phyloP scores from a whole-genome alignment of 1,140 invertebrate species.

The Plodia interpunctella region DNA sequence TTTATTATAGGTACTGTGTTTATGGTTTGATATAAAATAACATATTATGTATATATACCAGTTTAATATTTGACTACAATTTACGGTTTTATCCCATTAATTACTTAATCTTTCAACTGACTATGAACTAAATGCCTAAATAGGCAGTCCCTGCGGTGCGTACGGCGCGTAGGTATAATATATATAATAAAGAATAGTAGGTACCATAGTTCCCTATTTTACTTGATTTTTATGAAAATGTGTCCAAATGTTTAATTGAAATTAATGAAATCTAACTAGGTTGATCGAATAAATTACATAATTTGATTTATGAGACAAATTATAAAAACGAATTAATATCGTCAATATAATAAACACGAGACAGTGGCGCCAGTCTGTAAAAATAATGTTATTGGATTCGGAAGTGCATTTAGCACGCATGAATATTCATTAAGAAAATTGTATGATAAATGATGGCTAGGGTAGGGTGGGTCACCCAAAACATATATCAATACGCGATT shows the following conservation, averaged over 20 bases:
- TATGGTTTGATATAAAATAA: too few relatives aligned
- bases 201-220: background rate
- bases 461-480: conserved; percentile 13
- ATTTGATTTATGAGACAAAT: background rate
- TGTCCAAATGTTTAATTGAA: background rate
- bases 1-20: too few relatives aligned
- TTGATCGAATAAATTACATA: background rate
- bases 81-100: too few relatives aligned
- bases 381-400: conserved; percentile 16
- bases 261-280: conserved; percentile 7
- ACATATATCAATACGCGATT: conserved; percentile 18
- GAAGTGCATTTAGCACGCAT: conserved; percentile 24
- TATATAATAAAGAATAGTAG: too few relatives aligned
- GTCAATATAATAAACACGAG: conserved; percentile 10
- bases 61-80: too few relatives aligned
- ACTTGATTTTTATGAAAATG: conserved; percentile 1
- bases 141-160: too few relatives aligned
- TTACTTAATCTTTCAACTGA: too few relatives aligned
- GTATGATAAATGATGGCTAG: conserved; percentile 12
- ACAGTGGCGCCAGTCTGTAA: conserved; percentile 18
- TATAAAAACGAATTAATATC: background rate
- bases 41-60: too few relatives aligned
- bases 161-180: too few relatives aligned
- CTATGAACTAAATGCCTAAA: too few relatives aligned
- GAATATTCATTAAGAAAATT: conserved; percentile 17